phyloP scores from a whole-genome alignment of 2,888 invertebrate species.

The Invenusta paracnida region DNA sequence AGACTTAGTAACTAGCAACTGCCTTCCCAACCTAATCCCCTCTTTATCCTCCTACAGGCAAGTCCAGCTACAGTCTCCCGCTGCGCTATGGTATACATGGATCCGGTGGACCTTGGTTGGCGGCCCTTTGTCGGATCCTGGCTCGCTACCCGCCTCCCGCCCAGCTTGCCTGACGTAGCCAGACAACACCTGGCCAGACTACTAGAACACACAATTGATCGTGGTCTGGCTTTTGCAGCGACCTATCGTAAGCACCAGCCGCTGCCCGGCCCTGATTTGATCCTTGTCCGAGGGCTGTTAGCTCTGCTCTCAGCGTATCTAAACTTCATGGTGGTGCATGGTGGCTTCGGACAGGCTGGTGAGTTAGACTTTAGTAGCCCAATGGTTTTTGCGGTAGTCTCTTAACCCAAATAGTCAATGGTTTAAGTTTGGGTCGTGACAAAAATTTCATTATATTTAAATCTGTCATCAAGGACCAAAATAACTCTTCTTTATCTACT shows the following conservation, averaged over 20 bases:
- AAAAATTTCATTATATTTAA: too few species aligned
- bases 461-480: too few species aligned
- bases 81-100: conserved; percentile 61
- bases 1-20: too few species aligned
- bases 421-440: too few species aligned
- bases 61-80: conserved; percentile 60
- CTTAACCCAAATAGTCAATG: too few species aligned
- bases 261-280: conserved; percentile 54
- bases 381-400: too few species aligned
- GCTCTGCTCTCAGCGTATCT: conserved; percentile 56
- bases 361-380: too few species aligned
- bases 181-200: conserved; percentile 52
- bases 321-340: conserved; percentile 55
- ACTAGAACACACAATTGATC: conserved; percentile 56
- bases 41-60: conserved; percentile 53
- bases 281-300: conserved; percentile 54
- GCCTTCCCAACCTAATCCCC: too few species aligned
- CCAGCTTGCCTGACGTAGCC: conserved; percentile 57
- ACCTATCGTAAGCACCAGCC: conserved; percentile 51
- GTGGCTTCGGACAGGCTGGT: conserved; percentile 58
- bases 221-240: conserved; percentile 53
- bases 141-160: conserved; percentile 44
- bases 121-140: conserved; percentile 57
- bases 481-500: too few species aligned
- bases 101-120: conserved; percentile 59